A percentile compares a stretch with the other conserved stretches of the same genome.
Conservation (phyloP, 1,140 invertebrate genomes). For the Metaphire vulgaris region DNA sequence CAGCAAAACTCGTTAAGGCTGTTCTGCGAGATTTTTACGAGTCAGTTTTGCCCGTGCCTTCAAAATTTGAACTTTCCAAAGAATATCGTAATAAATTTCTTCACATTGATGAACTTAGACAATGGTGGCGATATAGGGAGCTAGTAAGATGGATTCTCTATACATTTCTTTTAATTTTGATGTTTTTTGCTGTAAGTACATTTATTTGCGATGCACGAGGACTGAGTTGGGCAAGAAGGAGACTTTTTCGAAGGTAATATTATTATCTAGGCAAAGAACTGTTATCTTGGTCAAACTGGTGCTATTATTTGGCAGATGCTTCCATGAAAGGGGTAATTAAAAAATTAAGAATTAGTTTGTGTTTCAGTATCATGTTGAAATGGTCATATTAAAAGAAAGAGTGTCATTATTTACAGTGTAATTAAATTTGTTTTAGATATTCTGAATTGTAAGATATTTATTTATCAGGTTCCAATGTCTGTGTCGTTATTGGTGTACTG, state of each 20-base stretch:
- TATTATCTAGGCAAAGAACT: too few relatives aligned
- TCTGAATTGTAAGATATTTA: too few relatives aligned
- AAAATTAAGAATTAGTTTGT: too few relatives aligned
- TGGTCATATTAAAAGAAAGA: too few relatives aligned
- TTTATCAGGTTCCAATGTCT: too few relatives aligned
- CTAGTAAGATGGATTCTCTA: background rate
- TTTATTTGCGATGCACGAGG: background rate
- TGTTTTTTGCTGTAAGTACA: background rate
- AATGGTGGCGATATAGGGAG: conserved; percentile 54
- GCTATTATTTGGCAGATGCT: too few relatives aligned
- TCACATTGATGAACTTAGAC: conserved; percentile 59
- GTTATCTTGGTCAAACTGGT: too few relatives aligned
- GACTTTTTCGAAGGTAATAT: background rate
- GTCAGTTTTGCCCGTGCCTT: conserved; percentile 65
- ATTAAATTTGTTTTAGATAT: too few relatives aligned
- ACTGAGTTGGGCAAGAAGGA: background rate
- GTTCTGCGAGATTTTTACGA: conserved; percentile 71
- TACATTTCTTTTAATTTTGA: background rate
- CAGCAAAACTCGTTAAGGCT: conserved; percentile 62
- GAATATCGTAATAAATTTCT: conserved; percentile 67
- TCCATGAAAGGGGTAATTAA: too few relatives aligned
- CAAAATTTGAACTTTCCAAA: conserved; percentile 66
- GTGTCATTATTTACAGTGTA: too few relatives aligned
- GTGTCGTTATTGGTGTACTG: too few relatives aligned
- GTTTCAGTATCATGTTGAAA: too few relatives aligned